A percentile compares a stretch with the other conserved stretches of the same genome.
phyloP scores from a whole-genome alignment of 1,140 invertebrate species.

The Rhagoletis pomonella region DNA sequence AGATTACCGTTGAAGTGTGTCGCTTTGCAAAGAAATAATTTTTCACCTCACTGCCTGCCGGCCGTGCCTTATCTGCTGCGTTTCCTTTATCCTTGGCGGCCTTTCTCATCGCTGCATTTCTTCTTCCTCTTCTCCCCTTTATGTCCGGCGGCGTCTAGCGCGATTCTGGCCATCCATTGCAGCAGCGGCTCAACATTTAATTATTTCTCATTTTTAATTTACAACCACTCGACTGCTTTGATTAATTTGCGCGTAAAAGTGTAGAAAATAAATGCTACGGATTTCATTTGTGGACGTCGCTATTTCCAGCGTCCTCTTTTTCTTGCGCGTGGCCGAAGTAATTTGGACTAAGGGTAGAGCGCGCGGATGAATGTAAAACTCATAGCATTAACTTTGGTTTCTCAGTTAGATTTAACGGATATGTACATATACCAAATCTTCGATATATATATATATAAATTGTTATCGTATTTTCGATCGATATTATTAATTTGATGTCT shows the following conservation, averaged over 20 bases:
- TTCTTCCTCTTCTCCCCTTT: not conserved
- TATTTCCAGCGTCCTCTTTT: not conserved
- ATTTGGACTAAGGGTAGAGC: not conserved
- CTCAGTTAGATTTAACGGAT: no score
- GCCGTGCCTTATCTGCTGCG: not conserved
- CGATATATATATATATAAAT: no score
- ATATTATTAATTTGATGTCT: no score
- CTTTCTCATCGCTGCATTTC: not conserved
- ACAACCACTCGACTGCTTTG: conserved; percentile 51
- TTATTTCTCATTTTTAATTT: conserved; percentile 53
- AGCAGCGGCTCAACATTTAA: conserved; percentile 48
- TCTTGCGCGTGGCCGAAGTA: not conserved
- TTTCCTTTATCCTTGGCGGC: not conserved
- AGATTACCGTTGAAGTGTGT: conserved; percentile 24
- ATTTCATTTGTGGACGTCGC: not conserved
- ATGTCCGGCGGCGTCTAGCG: not conserved
- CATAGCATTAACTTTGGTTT: not conserved
- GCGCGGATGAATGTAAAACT: not conserved
- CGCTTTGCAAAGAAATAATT: conserved; percentile 13
- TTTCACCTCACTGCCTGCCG: conserved; percentile 29
- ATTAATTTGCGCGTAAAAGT: conserved; percentile 43
- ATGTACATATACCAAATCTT: no score
- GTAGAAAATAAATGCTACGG: conserved; percentile 40
- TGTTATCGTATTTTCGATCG: no score
- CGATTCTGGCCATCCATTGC: conserved; percentile 11